Evolutionary conservation across 2,113 vertebrate genomes (phyloP), one percentile per base, ranked within the genome.

Genomic region (Phaethornis superciliosus): DNA sequence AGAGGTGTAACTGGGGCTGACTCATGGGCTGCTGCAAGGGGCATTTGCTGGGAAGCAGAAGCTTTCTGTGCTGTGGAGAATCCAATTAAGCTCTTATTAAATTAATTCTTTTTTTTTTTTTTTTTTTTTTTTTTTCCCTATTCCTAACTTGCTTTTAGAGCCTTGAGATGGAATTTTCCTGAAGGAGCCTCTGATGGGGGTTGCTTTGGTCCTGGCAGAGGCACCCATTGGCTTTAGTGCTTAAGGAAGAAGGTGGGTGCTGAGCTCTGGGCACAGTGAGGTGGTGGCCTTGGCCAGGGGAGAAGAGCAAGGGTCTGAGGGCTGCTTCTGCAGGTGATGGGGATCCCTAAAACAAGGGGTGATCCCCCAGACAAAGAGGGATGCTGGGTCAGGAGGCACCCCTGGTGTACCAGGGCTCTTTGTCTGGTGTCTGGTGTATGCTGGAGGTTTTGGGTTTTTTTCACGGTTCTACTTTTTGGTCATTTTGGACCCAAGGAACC

Each of bases 11-110:
- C 79, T 87, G 75, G 59, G 16, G 32, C 49, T 93, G 77, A 85
- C 75, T 93, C 79, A 49, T 52, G 4, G 8, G 27, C 82, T 96
- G 88, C 92, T 93, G 79, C 54, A 28, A 82, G 76, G 90, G 82
- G 60, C 85, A 28, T 88, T 82, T 93, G 90, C 94, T 88, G 94
- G 96, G 95, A 95, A 95, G 71, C 67, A 70, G 85, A 58, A 80
- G 85, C 82, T 88, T 87, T 96, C 81, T 91, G 70, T 0, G 0
- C 88, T 85, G 76, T 91, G 88, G 88, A 95, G 83, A 93, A 96
- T 96, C 94, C 90, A 95, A 85, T 96, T 94, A 96, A 90, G 71
- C 47, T 47, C 37, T 93, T 85, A 85, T 88, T 95, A 88, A 95
- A 92, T 95, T 94, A 7, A 95, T 96, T 91, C 5, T 3, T 23